phyloP scores from a whole-genome alignment of 2,888 invertebrate species.

The Smittia aterrima region DNA sequence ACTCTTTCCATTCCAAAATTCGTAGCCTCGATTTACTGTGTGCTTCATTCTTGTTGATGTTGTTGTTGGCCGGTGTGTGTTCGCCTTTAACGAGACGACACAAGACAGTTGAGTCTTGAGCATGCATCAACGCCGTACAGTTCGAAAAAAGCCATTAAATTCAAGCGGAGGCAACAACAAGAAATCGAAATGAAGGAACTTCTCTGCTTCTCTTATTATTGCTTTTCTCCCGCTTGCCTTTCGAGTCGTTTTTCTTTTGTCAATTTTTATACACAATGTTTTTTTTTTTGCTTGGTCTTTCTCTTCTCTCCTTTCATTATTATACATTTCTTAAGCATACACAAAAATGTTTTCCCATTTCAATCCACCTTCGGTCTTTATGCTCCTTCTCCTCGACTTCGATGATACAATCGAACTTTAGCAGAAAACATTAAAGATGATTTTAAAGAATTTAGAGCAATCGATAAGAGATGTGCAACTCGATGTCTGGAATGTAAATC shows the following conservation, averaged over 20 bases:
- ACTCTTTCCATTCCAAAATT: constrained; percentile 15
- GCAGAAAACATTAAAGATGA: no score
- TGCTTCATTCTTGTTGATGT: neutral
- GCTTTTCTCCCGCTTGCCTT: constrained; percentile 22
- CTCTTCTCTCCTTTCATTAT: constrained; percentile 17
- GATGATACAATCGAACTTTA: neutral
- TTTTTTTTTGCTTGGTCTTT: neutral
- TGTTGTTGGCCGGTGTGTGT: constrained; percentile 13
- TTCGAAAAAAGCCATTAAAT: constrained; percentile 8
- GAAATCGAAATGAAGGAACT: constrained; percentile 35
- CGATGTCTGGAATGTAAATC: neutral
- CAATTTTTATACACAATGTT: constrained; percentile 2
- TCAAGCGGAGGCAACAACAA: constrained; percentile 24
- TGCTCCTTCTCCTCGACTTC: neutral
- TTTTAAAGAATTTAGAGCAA: no score
- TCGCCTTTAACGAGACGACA: constrained; percentile 34
- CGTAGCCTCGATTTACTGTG: constrained; percentile 31
- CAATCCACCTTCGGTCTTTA: constrained; percentile 31
- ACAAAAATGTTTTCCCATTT: constrained; percentile 27
- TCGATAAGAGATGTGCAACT: neutral
- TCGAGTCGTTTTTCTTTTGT: constrained; percentile 30
- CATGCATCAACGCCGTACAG: constrained; percentile 24
- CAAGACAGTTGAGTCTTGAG: constrained; percentile 33
- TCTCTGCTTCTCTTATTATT: constrained; percentile 34
- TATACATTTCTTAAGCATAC: constrained; percentile 26